Conservation (phyloP, 2,113 vertebrate species). For the Atherinomorus stipes region DNA sequence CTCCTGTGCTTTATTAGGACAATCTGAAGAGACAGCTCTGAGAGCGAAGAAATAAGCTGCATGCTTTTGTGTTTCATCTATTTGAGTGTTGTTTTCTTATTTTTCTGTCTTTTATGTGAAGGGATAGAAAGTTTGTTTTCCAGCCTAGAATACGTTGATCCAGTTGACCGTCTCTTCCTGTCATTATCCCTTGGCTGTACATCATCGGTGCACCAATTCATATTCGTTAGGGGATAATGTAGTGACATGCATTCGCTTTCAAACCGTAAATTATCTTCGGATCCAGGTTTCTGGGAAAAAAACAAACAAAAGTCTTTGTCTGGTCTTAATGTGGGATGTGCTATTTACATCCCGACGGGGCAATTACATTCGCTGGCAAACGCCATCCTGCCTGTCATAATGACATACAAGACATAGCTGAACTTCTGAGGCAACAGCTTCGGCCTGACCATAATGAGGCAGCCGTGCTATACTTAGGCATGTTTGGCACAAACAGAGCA, state of each 20-base stretch:
- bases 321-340: conserved; percentile 41
- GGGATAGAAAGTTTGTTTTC: conserved; percentile 35
- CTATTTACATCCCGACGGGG: conserved; percentile 72
- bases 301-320: conserved; percentile 75
- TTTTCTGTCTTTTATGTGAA: conserved; percentile 8
- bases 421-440: conserved; percentile 51
- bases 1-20: conserved; percentile 32
- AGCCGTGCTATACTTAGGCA: conserved; percentile 71
- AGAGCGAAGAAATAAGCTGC: not conserved
- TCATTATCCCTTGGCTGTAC: conserved; percentile 18
- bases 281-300: conserved; percentile 61
- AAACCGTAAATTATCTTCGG: conserved; percentile 60
- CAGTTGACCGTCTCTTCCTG: conserved; percentile 23
- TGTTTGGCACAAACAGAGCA: conserved; percentile 70
- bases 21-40: conserved; percentile 11
- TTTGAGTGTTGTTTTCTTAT: not conserved
- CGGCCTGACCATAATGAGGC: conserved; percentile 78
- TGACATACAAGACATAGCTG: conserved; percentile 67
- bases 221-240: conserved; percentile 45
- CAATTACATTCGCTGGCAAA: conserved; percentile 74
- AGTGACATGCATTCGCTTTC: conserved; percentile 43
- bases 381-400: conserved; percentile 66
- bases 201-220: conserved; percentile 18
- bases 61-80: not conserved
- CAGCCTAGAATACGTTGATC: conserved; percentile 1